Percentiles rank a stretch among this genome's conserved stretches.
Conservation (phyloP, 2,888 invertebrate genomes). For the Dorcus parallelipipedus region DNA sequence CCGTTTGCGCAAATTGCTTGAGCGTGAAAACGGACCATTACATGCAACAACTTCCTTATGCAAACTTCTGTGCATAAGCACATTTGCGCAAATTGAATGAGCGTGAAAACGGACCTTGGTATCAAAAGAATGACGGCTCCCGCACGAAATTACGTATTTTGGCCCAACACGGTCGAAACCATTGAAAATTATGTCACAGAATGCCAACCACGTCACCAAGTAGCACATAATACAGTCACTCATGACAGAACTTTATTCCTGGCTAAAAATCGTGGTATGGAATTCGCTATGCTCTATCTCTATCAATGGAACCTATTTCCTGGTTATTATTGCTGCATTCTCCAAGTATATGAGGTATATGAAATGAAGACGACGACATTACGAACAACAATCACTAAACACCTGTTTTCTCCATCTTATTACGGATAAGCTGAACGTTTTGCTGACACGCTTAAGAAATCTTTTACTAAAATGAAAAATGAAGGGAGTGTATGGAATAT, state of each 20-base stretch:
- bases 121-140: too few relatives aligned
- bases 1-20: not conserved
- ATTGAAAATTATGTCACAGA: constrained; percentile 22
- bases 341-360: constrained; percentile 30
- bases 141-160: constrained; percentile 29
- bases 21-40: constrained; percentile 23
- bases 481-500: too few relatives aligned
- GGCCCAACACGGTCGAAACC: constrained; percentile 28
- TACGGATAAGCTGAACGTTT: constrained; percentile 24
- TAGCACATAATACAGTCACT: constrained; percentile 27
- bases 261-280: constrained; percentile 36
- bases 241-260: constrained; percentile 19
- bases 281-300: constrained; percentile 44
- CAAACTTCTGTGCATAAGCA: too few relatives aligned
- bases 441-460: constrained; percentile 11
- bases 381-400: not conserved
- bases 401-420: constrained; percentile 15
- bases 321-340: constrained; percentile 40
- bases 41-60: too few relatives aligned
- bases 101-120: constrained; percentile 24
- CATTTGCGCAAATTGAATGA: too few relatives aligned
- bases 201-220: constrained; percentile 21
- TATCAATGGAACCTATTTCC: constrained; percentile 30
- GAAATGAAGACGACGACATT: not conserved
- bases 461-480: not conserved